Conservation (phyloP, 2,113 vertebrate species). For the Nematolebias whitei region DNA sequence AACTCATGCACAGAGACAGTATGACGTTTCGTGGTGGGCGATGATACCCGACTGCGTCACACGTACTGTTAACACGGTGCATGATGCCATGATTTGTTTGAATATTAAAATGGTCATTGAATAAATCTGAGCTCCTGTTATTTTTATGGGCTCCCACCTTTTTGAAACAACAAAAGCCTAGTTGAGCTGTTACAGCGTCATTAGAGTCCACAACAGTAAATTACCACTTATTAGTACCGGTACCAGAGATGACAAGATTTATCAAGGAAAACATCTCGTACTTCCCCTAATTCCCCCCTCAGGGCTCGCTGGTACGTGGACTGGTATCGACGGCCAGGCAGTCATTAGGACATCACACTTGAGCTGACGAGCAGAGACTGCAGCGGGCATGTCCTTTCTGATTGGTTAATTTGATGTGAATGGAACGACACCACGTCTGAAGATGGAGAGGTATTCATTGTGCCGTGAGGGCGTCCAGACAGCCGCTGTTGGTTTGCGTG, state of each 20-base stretch:
- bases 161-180: conserved; percentile 29
- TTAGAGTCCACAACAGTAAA: conserved; percentile 54
- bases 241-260: conserved; percentile 70
- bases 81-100: no score
- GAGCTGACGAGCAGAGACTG: conserved; percentile 53
- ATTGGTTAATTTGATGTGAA: conserved; percentile 70
- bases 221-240: conserved; percentile 74
- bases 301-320: conserved; percentile 52
- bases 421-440: conserved; percentile 57
- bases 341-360: conserved; percentile 77
- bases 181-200: conserved; percentile 49
- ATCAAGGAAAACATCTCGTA: conserved; percentile 70
- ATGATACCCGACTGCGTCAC: no score
- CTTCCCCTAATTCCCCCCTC: conserved; percentile 66
- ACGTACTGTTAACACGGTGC: no score
- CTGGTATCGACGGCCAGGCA: conserved; percentile 64
- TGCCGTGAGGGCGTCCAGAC: conserved; percentile 23
- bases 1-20: no score
- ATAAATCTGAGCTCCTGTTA: no score
- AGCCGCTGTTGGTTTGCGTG: conserved; percentile 10
- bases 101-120: no score
- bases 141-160: no score
- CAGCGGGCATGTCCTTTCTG: conserved; percentile 55
- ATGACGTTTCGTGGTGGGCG: no score
- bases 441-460: conserved; percentile 57